Percentiles rank a stretch among this genome's conserved stretches.
Conservation (phyloP, 1,140 invertebrate species). For the Limonius californicus region DNA sequence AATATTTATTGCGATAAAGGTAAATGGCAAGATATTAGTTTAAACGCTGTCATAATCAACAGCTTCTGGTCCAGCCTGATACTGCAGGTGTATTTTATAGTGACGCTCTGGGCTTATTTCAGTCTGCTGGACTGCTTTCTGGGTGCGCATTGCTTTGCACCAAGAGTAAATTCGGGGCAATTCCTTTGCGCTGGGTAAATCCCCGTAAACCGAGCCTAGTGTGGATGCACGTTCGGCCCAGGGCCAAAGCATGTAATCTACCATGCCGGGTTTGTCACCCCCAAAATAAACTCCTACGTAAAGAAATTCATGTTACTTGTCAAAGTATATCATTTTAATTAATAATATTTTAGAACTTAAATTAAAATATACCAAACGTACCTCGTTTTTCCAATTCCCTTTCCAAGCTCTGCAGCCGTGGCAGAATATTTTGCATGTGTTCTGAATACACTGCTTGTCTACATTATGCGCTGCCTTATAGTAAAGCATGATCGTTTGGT, state of each 20-base stretch:
- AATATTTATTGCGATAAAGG: no score
- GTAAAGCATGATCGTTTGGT: neutral
- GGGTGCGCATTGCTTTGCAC: neutral
- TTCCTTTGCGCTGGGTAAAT: neutral
- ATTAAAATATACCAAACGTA: neutral
- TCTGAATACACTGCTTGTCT: neutral
- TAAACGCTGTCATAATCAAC: neutral
- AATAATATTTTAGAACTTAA: no score
- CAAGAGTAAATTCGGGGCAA: neutral
- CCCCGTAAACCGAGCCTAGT: neutral
- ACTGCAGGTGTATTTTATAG: neutral
- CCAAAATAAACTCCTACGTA: conserved; percentile 63
- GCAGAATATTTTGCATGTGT: neutral
- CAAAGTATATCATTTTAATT: no score
- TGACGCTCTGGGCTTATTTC: neutral
- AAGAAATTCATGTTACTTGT: no score
- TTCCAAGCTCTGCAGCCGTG: conserved; percentile 1
- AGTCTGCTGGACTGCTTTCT: neutral
- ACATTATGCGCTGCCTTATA: neutral
- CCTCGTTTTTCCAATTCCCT: conserved; percentile 14
- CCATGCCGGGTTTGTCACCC: conserved; percentile 65
- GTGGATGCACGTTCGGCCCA: conserved; percentile 64
- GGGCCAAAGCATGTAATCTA: conserved; percentile 85
- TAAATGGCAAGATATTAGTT: no score
- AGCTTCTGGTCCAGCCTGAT: neutral